These are phyloP conservation scores for Asbolus verrucosus DNA, from an alignment of 1,140 invertebrate genomes.

Conservation along the genomic window DNA sequence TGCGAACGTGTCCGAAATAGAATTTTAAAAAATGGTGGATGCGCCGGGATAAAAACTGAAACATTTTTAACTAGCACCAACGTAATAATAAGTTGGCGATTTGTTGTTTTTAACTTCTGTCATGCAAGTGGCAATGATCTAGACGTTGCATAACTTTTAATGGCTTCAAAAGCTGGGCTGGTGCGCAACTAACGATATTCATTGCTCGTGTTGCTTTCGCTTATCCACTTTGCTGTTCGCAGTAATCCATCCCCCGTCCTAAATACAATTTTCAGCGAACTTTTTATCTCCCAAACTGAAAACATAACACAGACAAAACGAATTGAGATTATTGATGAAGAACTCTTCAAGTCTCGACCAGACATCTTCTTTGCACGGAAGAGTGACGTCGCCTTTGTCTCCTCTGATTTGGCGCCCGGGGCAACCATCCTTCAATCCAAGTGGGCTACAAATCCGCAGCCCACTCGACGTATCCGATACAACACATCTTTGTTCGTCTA, in stretches of 20 bases:
- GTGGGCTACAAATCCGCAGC: slow-evolving; percentile 25
- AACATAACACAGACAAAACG: slow-evolving; percentile 52
- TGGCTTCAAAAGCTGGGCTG: too few relatives aligned
- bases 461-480: slow-evolving; percentile 41
- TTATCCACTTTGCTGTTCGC: too few relatives aligned
- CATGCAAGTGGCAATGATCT: too few relatives aligned
- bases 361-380: slow-evolving; percentile 53
- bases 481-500: slow-evolving; percentile 47
- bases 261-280: background rate
- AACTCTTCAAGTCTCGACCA: slow-evolving; percentile 55
- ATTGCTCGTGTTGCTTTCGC: too few relatives aligned
- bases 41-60: too few relatives aligned
- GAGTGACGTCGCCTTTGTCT: slow-evolving; percentile 48
- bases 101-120: too few relatives aligned
- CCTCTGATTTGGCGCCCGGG: slow-evolving; percentile 52
- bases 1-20: too few relatives aligned
- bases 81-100: too few relatives aligned
- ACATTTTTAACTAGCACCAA: background rate
- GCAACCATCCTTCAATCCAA: slow-evolving; percentile 45
- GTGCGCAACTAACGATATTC: too few relatives aligned
- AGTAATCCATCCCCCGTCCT: background rate
- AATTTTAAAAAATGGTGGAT: too few relatives aligned
- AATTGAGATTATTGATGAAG: slow-evolving; percentile 58
- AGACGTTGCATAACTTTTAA: background rate
- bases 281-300: slow-evolving; percentile 22